phyloP scores from a whole-genome alignment of 1,140 invertebrate species.

The Ips typographus region DNA sequence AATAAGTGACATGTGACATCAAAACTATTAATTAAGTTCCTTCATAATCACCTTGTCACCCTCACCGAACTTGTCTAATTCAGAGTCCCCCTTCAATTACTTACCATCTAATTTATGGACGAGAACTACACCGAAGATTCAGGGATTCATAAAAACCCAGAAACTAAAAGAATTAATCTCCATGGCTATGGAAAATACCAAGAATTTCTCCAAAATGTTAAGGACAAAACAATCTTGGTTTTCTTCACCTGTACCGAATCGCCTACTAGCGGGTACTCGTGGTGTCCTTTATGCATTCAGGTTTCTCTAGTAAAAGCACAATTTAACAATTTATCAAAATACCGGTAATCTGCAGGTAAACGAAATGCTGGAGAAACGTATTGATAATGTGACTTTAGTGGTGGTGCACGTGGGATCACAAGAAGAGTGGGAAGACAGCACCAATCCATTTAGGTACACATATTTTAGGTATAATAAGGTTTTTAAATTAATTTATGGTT shows the following conservation, averaged over 20 bases:
- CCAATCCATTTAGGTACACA: constrained; percentile 11
- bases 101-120: no score
- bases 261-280: background rate
- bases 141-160: no score
- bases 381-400: background rate
- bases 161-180: background rate
- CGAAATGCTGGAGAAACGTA: background rate
- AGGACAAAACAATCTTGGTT: background rate
- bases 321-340: no score
- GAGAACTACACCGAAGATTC: no score
- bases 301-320: no score
- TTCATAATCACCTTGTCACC: no score
- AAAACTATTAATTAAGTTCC: no score
- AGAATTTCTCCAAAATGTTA: background rate
- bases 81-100: no score
- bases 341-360: background rate
- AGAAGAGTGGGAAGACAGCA: constrained; percentile 13
- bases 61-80: no score
- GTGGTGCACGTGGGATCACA: background rate
- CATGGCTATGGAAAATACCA: background rate
- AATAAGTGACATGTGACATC: no score
- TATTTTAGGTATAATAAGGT: background rate
- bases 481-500: background rate
- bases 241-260: background rate
- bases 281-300: constrained; percentile 2